Conservation (phyloP, 1,140 invertebrate species). For the Aphelenchoides fujianensis region DNA sequence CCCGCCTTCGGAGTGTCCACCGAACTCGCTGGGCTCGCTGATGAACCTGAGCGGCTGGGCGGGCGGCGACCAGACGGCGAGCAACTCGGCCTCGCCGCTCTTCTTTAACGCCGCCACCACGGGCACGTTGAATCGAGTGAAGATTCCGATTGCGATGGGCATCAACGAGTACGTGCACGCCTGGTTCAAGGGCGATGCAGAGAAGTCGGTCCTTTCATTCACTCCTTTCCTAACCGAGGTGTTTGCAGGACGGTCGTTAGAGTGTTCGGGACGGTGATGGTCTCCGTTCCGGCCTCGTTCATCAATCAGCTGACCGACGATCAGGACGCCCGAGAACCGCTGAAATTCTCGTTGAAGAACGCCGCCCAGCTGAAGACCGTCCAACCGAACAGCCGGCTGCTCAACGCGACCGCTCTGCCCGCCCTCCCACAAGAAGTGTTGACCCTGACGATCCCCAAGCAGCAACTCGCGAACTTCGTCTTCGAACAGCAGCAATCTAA, state of each 20-base stretch:
- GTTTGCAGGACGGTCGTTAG: conserved; percentile 42
- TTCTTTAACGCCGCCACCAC: not conserved
- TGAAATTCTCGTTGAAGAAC: conserved; percentile 40
- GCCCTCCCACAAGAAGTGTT: conserved; percentile 27
- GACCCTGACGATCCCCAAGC: conserved; percentile 43
- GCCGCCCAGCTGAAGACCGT: conserved; percentile 44
- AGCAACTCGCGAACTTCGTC: conserved; percentile 49
- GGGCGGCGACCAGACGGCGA: conserved; percentile 33
- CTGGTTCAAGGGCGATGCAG: conserved; percentile 50
- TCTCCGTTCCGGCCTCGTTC: conserved; percentile 48
- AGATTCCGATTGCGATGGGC: conserved; percentile 53
- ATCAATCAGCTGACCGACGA: conserved; percentile 40
- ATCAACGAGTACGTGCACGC: conserved; percentile 56
- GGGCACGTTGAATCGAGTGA: conserved; percentile 1
- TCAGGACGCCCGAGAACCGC: conserved; percentile 35
- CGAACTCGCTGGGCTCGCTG: conserved; percentile 23
- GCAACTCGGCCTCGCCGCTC: conserved; percentile 50
- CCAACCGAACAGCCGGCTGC: conserved; percentile 51
- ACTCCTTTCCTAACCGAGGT: not conserved
- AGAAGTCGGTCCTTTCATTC: conserved; percentile 28
- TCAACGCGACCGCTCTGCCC: conserved; percentile 10
- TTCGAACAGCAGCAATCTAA: conserved; percentile 44
- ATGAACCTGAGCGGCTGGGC: conserved; percentile 34
- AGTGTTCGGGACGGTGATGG: conserved; percentile 53
- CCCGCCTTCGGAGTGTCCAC: conserved; percentile 31